Evolutionary conservation across 2,888 invertebrate genomes (phyloP), one percentile per base, ranked within the genome.

Genomic region (Autographa pulchrina): DNA sequence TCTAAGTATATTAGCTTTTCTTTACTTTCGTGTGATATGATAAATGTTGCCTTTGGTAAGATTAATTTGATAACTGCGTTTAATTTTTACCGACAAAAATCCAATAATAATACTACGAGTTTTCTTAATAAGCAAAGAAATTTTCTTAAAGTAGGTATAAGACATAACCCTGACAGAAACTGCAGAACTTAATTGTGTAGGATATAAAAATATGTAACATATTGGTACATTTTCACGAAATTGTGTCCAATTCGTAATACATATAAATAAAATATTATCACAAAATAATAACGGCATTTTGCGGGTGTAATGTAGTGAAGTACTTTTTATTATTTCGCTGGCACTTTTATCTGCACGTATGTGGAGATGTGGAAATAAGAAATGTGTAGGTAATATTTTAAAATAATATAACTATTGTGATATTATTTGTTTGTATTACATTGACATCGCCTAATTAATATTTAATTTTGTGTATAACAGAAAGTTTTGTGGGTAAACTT

Each of bases 161-260:
- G 67, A 9, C 43, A 35, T 38, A 71, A 31, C 78, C 78, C 78
- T 79, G 69, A 62, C 56, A 60, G 38, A 60, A 65, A 62, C 58
- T 77, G 72, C 72, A 79, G 56, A 70, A 61, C 52, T 35, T 62
- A 81, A 79, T 81, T 70, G 74, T 74, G 68, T 79, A 67, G 54
- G 65, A 70, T 65, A 74, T 70, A 80, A 80, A 72, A 77, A 73
- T 64, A 65, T 64, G 61, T 61, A 52, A 68, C 65, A 70, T 68
- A 75, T 76, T 77, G 71, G 71, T 71, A 76, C 72, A 68, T 59
- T 77, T 48, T 64, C 65, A 62, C 64, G 70, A 62, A 77, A 81
- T 80, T 78, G 78, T 68, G 73, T 74, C 66, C 65, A 68, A 74
- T 62, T 67, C 54, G 65, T 80, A 72, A 60, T 62, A 56, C 60